Base-by-base conservation (phyloP, 2,888 invertebrate genomes). In the Meandrusa payeni region DNA sequence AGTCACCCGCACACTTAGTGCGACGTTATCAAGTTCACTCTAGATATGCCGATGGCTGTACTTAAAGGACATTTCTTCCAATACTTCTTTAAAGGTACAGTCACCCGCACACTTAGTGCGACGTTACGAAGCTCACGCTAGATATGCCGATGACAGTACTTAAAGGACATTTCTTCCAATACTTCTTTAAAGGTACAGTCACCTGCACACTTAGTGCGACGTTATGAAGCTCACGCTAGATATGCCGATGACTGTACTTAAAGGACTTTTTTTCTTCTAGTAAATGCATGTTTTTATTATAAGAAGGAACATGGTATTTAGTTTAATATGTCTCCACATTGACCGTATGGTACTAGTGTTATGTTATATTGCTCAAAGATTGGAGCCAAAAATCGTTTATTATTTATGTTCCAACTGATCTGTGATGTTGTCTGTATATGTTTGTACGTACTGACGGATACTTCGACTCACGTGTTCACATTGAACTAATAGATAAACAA, bases 291-390 rank as follows among this genome's bases (percentile, higher is more conserved):
- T 22, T 13, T 29, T 29, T 7, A 2, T 17, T n/a, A 7, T n/a
- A 36, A 34, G 17, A 11, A 37, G 12, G 2, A 29, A 31, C 6
- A 6, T 20, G 17, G 20, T 27, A 7, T 41, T 41, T 41, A 41
- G 33, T 41, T 33, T 19, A 2, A 19, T 6, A 6, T 36, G 13
- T 2, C 12, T 29, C 6, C 12, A 46, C 34, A 19, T 32, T 10
- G 12, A n/a, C n/a, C 7, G 1, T 7, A 17, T 32, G 20, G 15
- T 26, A 7, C 13, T 33, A 13, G 10, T 33, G 41, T 46, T 20
- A 23, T 33, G 36, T 33, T 45, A 41, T 49, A 44, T 57, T 57
- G 70, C 69, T 73, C 69, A 69, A 71, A 66, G 63, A 61, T 52
- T 58, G 51, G 64, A 68, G 64, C 67, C 65, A 67, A 70, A 64